Conservation (phyloP, 2,888 invertebrate genomes). For the Cataglyphis rosenhaueri region DNA sequence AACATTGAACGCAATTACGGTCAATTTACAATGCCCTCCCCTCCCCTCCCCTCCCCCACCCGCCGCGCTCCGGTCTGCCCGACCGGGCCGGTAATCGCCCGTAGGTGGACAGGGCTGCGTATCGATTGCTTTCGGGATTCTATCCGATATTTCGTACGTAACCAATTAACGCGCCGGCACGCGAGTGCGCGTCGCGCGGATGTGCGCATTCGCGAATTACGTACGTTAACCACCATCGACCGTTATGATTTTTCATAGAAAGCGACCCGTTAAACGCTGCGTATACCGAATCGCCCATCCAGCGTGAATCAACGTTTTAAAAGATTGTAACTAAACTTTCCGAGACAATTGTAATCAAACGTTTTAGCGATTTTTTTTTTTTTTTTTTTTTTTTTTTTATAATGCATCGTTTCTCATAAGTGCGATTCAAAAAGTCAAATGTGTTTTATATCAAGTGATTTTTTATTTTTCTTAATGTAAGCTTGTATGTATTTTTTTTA, state of each 20-base stretch:
- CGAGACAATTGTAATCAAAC: slow-evolving; percentile 22
- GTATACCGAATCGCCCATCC: slow-evolving; percentile 16
- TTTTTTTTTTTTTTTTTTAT: too few species aligned
- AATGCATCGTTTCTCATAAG: background rate
- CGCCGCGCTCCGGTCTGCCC: background rate
- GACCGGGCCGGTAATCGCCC: slow-evolving; percentile 57
- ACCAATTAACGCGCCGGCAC: slow-evolving; percentile 60
- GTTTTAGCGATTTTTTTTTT: background rate
- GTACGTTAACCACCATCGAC: background rate
- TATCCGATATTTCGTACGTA: slow-evolving; percentile 52
- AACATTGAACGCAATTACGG: slow-evolving; percentile 84
- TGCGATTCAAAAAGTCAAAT: background rate
- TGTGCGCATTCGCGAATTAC: slow-evolving; percentile 24
- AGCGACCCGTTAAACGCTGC: slow-evolving; percentile 27
- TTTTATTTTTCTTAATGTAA: background rate
- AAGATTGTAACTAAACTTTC: slow-evolving; percentile 23
- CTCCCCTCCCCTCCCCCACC: slow-evolving; percentile 46
- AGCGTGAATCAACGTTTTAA: slow-evolving; percentile 37
- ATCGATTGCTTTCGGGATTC: slow-evolving; percentile 58
- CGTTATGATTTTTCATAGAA: slow-evolving; percentile 48
- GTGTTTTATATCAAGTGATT: background rate
- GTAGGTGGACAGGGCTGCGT: slow-evolving; percentile 67
- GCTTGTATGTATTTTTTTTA: too few species aligned
- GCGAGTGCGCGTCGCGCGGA: slow-evolving; percentile 46
- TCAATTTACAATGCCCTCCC: slow-evolving; percentile 80